phyloP scores from a whole-genome alignment of 2,888 invertebrate genomes.

The Apamea monoglypha region DNA sequence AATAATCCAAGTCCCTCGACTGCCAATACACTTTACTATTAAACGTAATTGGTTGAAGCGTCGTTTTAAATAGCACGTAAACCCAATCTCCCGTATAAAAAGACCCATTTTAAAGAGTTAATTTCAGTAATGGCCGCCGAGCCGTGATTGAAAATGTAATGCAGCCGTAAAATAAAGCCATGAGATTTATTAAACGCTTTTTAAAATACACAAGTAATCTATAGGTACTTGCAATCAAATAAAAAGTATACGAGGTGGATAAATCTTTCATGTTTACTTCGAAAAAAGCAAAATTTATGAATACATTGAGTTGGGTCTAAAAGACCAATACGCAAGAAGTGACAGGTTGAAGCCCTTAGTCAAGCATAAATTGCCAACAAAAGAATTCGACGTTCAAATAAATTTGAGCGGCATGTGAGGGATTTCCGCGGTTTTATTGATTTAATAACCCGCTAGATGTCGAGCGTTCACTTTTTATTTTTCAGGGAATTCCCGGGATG shows the following conservation, averaged over 20 bases:
- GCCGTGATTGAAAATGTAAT: slow-evolving; percentile 42
- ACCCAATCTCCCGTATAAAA: slow-evolving; percentile 32
- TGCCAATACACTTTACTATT: slow-evolving; percentile 25
- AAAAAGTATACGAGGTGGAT: not conserved
- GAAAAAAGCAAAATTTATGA: not conserved
- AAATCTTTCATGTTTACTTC: not conserved
- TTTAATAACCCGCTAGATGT: slow-evolving; percentile 14
- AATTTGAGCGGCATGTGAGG: slow-evolving; percentile 16
- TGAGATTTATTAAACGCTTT: slow-evolving; percentile 9
- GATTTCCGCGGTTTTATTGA: slow-evolving; percentile 42
- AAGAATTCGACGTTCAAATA: slow-evolving; percentile 27
- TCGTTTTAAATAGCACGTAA: slow-evolving; percentile 42
- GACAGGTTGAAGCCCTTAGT: slow-evolving; percentile 26
- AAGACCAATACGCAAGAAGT: slow-evolving; percentile 8
- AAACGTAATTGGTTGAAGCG: slow-evolving; percentile 16
- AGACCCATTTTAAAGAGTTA: slow-evolving; percentile 50
- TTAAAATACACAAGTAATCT: not conserved
- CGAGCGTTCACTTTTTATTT: slow-evolving; percentile 16
- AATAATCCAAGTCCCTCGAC: not conserved
- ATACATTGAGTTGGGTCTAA: slow-evolving; percentile 10
- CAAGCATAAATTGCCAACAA: slow-evolving; percentile 12
- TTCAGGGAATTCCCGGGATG: not conserved
- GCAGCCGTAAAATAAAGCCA: slow-evolving; percentile 28
- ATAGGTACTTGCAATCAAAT: not conserved
- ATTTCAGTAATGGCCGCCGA: slow-evolving; percentile 43